Percentiles rank a stretch among this genome's conserved stretches.
Conservation (phyloP, 2,797 vertebrate species). For the Orestias chungarensis region DNA sequence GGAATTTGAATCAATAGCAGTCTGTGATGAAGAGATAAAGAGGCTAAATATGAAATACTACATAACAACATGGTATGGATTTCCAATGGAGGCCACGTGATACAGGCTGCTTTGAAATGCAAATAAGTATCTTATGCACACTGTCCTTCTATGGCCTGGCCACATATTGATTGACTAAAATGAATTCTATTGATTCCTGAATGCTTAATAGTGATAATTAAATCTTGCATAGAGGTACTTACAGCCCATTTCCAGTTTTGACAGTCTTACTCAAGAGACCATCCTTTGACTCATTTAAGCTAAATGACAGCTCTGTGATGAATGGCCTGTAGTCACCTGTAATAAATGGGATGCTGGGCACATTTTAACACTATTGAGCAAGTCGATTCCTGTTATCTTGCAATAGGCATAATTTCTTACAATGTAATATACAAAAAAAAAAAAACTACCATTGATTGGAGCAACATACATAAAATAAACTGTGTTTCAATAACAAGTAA, state of each 20-base stretch:
- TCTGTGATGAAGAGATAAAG: constrained; percentile 82
- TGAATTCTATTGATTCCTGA: constrained; percentile 86
- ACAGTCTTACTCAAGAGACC: constrained; percentile 69
- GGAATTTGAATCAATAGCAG: constrained; percentile 80
- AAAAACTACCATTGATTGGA: too few species aligned
- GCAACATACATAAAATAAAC: too few species aligned
- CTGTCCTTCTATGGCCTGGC: constrained; percentile 79
- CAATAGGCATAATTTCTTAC: neutral
- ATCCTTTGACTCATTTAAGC: constrained; percentile 59
- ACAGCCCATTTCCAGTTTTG: constrained; percentile 77
- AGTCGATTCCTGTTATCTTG: constrained; percentile 43
- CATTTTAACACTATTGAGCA: constrained; percentile 41
- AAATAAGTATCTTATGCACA: constrained; percentile 85
- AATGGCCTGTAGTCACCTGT: constrained; percentile 47
- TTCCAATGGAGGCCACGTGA: constrained; percentile 82
- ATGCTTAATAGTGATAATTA: constrained; percentile 87
- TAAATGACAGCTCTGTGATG: constrained; percentile 38
- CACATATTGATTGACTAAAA: constrained; percentile 84
- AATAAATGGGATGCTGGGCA: constrained; percentile 46
- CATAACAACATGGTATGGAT: constrained; percentile 86
- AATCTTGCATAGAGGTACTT: constrained; percentile 80
- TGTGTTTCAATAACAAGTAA: too few species aligned
- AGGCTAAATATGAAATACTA: constrained; percentile 85
- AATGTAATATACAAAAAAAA: constrained; percentile 34
- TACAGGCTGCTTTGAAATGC: constrained; percentile 84